Conservation (phyloP, 2,888 invertebrate species). For the Lasioglossum zephyrum region DNA sequence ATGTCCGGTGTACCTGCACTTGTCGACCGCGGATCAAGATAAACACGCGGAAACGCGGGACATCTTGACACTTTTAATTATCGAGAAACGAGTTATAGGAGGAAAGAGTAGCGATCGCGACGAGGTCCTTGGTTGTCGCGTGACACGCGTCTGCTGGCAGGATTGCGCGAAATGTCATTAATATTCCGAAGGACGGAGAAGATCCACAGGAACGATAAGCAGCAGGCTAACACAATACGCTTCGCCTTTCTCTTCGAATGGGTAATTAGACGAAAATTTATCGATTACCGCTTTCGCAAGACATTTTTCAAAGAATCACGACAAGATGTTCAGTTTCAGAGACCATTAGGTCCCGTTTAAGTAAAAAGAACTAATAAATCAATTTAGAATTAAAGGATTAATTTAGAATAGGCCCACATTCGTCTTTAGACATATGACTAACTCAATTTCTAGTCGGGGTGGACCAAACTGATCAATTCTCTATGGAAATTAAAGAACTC, state of each 20-base stretch:
- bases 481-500: too few relatives aligned
- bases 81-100: conserved; percentile 38
- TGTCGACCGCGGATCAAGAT: neutral
- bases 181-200: conserved; percentile 20
- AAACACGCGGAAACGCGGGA: neutral
- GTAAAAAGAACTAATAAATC: too few relatives aligned
- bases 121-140: conserved; percentile 27
- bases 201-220: conserved; percentile 21
- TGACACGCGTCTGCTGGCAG: conserved; percentile 16
- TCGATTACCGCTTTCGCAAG: neutral
- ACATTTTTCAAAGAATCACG: neutral
- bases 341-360: too few relatives aligned
- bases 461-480: too few relatives aligned
- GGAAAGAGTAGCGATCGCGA: neutral
- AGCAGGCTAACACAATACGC: neutral
- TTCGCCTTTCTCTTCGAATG: neutral
- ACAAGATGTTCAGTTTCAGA: too few relatives aligned
- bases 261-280: neutral
- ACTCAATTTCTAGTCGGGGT: too few relatives aligned
- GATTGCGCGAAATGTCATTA: conserved; percentile 1
- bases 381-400: too few relatives aligned
- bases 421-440: too few relatives aligned
- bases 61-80: conserved; percentile 46
- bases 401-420: too few relatives aligned
- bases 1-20: neutral